A percentile compares a stretch with the other conserved stretches of the same genome.
Conservation (phyloP, 2,888 invertebrate species). For the Tinea pellionella region DNA sequence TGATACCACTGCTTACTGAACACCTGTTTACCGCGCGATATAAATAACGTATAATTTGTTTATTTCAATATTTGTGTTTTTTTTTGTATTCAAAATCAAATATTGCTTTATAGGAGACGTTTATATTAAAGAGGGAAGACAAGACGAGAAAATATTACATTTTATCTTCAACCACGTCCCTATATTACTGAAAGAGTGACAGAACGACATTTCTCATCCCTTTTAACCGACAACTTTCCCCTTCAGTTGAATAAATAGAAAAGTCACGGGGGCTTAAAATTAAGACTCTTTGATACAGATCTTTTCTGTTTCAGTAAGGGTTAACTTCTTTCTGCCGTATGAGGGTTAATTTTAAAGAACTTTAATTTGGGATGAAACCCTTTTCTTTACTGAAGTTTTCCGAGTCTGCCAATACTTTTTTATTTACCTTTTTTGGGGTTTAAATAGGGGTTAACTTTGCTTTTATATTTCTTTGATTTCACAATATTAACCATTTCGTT, state of each 20-base stretch:
- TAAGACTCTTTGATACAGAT: slow-evolving; percentile 7
- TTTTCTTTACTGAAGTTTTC: neutral
- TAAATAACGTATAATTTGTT: no score
- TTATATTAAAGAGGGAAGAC: slow-evolving; percentile 3
- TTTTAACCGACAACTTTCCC: slow-evolving; percentile 2
- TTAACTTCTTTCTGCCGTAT: neutral
- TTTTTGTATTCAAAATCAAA: no score
- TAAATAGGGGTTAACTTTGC: no score
- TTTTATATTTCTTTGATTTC: no score
- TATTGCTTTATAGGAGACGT: neutral
- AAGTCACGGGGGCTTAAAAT: slow-evolving; percentile 7
- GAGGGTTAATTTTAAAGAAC: slow-evolving; percentile 3
- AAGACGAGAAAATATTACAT: neutral
- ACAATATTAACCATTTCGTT: no score
- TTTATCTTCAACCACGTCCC: slow-evolving; percentile 5
- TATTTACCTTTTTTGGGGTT: neutral
- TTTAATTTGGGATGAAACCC: slow-evolving; percentile 1
- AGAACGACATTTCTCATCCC: slow-evolving; percentile 4
- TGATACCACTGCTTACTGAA: no score
- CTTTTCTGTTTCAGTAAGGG: slow-evolving; percentile 3
- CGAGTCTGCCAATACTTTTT: neutral
- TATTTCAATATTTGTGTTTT: no score
- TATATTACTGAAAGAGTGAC: slow-evolving; percentile 7
- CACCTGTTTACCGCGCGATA: no score
- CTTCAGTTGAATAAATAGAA: slow-evolving; percentile 8